Evolutionary conservation across 2,797 vertebrate species (phyloP).

Genomic region (Clarias pachynema): DNA sequence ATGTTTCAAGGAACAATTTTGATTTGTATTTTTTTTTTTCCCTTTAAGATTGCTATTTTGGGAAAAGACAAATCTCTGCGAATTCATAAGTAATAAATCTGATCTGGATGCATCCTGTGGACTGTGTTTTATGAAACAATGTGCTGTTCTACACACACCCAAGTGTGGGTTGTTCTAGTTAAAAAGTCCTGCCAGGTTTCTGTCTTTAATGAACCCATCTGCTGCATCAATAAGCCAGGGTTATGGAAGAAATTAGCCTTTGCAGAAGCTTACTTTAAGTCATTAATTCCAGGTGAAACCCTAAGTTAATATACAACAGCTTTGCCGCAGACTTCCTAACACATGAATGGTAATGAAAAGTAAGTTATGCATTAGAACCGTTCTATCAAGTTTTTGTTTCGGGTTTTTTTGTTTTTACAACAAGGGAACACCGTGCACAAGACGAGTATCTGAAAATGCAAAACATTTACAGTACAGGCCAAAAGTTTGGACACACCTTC

Average conservation of each 20-base stretch:
- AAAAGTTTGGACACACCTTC: no score
- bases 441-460: neutral
- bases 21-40: neutral
- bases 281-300: neutral
- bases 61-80: neutral
- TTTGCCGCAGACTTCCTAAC: no score
- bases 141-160: neutral
- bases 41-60: neutral
- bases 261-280: neutral
- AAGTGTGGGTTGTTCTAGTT: constrained; percentile 3
- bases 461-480: neutral
- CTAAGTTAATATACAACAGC: neutral
- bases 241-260: neutral
- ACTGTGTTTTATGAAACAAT: neutral
- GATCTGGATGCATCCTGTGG: neutral
- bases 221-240: neutral
- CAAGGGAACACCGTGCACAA: neutral
- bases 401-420: neutral
- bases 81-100: constrained; percentile 7
- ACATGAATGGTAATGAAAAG: neutral
- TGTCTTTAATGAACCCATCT: neutral
- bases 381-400: neutral
- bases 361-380: neutral
- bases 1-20: neutral
- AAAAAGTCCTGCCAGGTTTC: neutral